Evolutionary conservation across 2,113 vertebrate species (phyloP), one percentile per base, ranked within the genome.

Genomic region (Serilophus lunatus): DNA sequence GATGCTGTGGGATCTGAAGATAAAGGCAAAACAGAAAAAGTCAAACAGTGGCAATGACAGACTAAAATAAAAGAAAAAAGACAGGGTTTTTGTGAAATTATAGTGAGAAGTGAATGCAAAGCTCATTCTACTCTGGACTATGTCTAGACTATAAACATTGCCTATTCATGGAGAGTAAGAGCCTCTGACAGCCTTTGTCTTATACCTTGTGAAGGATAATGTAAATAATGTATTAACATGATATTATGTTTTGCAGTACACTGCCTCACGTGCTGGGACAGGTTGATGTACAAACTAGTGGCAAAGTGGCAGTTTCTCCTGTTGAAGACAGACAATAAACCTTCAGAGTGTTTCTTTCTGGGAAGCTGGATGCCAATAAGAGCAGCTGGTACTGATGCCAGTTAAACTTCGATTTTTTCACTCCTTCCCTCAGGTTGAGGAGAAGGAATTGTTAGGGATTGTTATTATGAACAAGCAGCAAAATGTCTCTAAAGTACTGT

Each of bases 1-100:
- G 92, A 95, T 96, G 95, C 83, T 86, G 51, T 84, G 86, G 83
- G 77, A 94, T 54, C 71, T 71, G 60, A 90, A 90, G 82, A 60
- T 31, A 68, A 7, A 2, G 35, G 9, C 23, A 15, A 2, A 28
- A 24, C 36, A 19, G 83, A 83, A 82, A 15, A 51, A 12, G 20
- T 38, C 42, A 65, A 85, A 61, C 9, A 45, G 38, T 51, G 45
- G 20, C 59, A 86, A n/a, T 7, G 13, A 88, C 15, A 88, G 31
- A 47, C 28, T 60, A 53, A 90, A 93, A 75, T 45, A 65, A 1
- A 78, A 75, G 35, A 23, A 74, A 69, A 63, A 83, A 60, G 1
- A 24, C 23, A 54, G 22, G 23, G 18, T 13, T 3, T 4, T 66
- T 88, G 68, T 25, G 44, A 83, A 86, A 88, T 83, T 59, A 69